Evolutionary conservation across 2,888 invertebrate genomes (phyloP).

Genomic region (Allygus modestus): DNA sequence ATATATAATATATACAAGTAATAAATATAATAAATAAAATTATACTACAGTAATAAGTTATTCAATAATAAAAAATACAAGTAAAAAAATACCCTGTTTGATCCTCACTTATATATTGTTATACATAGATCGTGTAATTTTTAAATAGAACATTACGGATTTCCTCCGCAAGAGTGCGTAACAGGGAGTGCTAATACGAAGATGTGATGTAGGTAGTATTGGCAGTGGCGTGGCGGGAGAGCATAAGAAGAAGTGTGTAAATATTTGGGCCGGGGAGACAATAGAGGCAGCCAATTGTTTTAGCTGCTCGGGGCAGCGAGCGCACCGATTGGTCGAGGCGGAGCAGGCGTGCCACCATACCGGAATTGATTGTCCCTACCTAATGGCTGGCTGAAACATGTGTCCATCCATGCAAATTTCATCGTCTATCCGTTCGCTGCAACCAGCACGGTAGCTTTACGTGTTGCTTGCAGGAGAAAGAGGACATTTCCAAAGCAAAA

Average conservation of each 20-base stretch:
- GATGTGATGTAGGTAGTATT: not conserved
- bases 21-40: no score
- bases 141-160: no score
- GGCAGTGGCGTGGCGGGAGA: constrained; percentile 18
- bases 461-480: not conserved
- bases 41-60: no score
- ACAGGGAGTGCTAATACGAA: constrained; percentile 6
- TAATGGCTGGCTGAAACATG: constrained; percentile 56
- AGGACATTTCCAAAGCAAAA: not conserved
- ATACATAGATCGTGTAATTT: no score
- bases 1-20: no score
- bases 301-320: constrained; percentile 21
- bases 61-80: no score
- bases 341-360: constrained; percentile 59
- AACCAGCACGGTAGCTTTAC: no score
- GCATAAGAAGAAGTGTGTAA: constrained; percentile 29
- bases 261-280: constrained; percentile 55
- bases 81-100: no score
- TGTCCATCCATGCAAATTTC: constrained; percentile 21
- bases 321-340: constrained; percentile 51
- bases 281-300: constrained; percentile 58
- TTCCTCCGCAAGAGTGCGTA: no score
- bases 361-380: constrained; percentile 60
- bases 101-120: no score
- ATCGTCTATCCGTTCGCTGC: no score